These are phyloP conservation scores for Melipona bicolor DNA, from an alignment of 2,888 invertebrate genomes.

Conservation along the genomic window DNA sequence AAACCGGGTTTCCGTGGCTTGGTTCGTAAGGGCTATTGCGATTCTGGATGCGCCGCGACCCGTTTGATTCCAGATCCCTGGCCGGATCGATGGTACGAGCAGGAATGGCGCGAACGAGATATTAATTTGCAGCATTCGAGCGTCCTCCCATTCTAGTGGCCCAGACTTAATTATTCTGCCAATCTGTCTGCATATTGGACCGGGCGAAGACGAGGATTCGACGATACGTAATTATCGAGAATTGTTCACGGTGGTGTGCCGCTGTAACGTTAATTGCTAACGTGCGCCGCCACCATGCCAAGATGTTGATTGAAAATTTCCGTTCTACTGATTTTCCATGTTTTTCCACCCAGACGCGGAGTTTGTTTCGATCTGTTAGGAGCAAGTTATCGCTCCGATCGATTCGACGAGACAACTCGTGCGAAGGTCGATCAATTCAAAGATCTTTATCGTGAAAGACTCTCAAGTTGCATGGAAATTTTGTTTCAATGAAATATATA, in stretches of 20 bases:
- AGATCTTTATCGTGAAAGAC: too few relatives aligned
- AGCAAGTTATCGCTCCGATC: too few relatives aligned
- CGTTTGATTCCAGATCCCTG: slow-evolving; percentile 51
- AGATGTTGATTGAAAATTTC: slow-evolving; percentile 48
- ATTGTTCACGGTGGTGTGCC: slow-evolving; percentile 55
- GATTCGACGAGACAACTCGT: too few relatives aligned
- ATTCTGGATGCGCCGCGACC: slow-evolving; percentile 47
- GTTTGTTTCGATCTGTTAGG: too few relatives aligned
- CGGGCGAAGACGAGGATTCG: slow-evolving; percentile 59
- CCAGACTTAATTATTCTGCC: slow-evolving; percentile 70
- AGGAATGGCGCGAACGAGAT: slow-evolving; percentile 63
- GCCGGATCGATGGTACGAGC: slow-evolving; percentile 59
- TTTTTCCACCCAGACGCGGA: not conserved
- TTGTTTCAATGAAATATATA: too few relatives aligned
- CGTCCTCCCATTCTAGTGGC: slow-evolving; percentile 58
- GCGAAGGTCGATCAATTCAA: too few relatives aligned
- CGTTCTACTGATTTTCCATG: slow-evolving; percentile 10
- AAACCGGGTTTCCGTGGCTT: slow-evolving; percentile 37
- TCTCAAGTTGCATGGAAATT: too few relatives aligned
- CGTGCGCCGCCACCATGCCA: slow-evolving; percentile 16
- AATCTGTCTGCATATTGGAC: slow-evolving; percentile 70
- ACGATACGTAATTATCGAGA: slow-evolving; percentile 65
- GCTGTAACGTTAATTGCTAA: slow-evolving; percentile 52
- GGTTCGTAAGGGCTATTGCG: slow-evolving; percentile 61
- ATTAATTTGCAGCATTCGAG: slow-evolving; percentile 68